A percentile compares a stretch with the other conserved stretches of the same genome.
These are phyloP conservation scores for Cyphomyrus plagiostoma DNA, from an alignment of 2,113 vertebrate genomes.

Conservation along the genomic window DNA sequence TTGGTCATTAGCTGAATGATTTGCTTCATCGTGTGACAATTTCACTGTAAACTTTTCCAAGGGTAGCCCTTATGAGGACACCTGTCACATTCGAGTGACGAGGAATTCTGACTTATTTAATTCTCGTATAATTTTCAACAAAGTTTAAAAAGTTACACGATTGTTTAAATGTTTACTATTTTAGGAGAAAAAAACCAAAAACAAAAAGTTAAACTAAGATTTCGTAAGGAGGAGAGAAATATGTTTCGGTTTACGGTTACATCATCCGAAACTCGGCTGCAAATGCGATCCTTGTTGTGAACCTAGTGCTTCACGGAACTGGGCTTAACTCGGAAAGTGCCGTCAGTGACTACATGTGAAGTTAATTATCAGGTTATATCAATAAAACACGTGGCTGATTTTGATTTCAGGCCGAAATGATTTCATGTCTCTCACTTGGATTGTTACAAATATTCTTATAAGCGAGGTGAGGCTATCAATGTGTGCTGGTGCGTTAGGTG, in stretches of 20 bases:
- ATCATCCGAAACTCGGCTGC: background rate
- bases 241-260: background rate
- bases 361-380: background rate
- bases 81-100: background rate
- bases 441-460: background rate
- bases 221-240: background rate
- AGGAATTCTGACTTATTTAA: background rate
- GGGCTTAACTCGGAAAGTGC: background rate
- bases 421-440: background rate
- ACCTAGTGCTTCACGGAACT: background rate
- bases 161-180: background rate
- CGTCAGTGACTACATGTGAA: background rate
- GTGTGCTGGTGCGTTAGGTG: background rate
- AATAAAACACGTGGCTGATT: background rate
- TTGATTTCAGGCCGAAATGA: background rate
- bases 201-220: background rate
- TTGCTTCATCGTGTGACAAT: background rate
- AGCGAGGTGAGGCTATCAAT: background rate
- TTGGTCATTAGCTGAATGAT: background rate
- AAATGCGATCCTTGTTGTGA: background rate
- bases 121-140: background rate
- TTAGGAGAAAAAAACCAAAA: background rate
- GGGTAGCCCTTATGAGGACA: background rate
- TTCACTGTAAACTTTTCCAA: background rate
- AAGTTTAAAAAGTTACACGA: background rate